Percentiles rank a stretch among this genome's conserved stretches.
Evolutionary conservation across 2,113 vertebrate genomes (phyloP).

Genomic region (Peromyscus leucopus): DNA sequence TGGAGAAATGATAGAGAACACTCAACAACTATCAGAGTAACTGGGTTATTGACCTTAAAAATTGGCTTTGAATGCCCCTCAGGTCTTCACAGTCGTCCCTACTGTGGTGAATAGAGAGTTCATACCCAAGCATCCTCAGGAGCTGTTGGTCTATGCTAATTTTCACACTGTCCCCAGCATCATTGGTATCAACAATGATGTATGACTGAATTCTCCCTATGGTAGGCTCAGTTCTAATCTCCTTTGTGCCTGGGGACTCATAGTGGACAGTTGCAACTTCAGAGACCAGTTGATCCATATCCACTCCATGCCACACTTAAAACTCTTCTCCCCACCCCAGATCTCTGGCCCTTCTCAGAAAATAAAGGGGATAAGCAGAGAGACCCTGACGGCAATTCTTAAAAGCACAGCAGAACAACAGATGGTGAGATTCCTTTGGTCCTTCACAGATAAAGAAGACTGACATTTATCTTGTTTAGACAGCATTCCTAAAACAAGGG

Average conservation of each 20-base stretch:
- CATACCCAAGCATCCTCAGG: slow-evolving; percentile 83
- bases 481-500: too few species aligned
- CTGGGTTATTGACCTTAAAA: not conserved
- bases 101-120: slow-evolving; percentile 87
- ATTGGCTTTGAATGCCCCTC: not conserved
- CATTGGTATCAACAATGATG: slow-evolving; percentile 88
- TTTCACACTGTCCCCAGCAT: slow-evolving; percentile 88
- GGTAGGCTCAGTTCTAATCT: not conserved
- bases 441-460: too few species aligned
- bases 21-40: not conserved
- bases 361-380: slow-evolving; percentile 69
- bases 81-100: slow-evolving; percentile 49
- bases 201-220: slow-evolving; percentile 86
- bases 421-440: slow-evolving; percentile 22
- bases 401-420: not conserved
- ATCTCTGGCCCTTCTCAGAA: not conserved
- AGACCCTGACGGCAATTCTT: not conserved
- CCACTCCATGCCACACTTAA: not conserved
- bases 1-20: not conserved
- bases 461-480: too few species aligned
- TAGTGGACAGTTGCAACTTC: accelerated
- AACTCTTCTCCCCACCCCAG: slow-evolving; percentile 57
- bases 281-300: not conserved
- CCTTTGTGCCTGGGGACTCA: not conserved
- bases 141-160: slow-evolving; percentile 85